Conservation (phyloP, 92 coral and sea anemone genomes). For the Epizoanthus ramosus region DNA sequence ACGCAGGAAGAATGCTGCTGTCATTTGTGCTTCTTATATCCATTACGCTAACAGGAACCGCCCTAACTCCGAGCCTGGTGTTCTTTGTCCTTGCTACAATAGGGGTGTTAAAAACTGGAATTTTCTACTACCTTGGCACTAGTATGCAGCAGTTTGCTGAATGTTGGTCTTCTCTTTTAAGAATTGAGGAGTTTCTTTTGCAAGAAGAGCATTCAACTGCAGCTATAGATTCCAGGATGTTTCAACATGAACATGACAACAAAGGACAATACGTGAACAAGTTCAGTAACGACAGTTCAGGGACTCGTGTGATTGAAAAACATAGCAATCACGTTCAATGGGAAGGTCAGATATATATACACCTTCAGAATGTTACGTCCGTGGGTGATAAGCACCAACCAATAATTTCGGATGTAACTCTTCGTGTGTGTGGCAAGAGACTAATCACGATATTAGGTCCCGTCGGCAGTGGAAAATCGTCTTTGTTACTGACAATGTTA, state of each 20-base stretch:
- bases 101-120: not conserved
- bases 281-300: not conserved
- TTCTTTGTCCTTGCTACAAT: not conserved
- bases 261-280: not conserved
- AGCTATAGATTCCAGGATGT: not conserved
- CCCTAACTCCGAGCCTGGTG: not conserved
- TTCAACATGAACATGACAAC: not conserved
- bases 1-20: not conserved
- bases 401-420: not conserved
- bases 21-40: not conserved
- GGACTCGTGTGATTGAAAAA: not conserved
- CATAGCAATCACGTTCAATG: not conserved
- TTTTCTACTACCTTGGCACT: not conserved
- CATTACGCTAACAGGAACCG: not conserved
- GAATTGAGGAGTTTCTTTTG: not conserved
- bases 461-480: constrained; percentile 11
- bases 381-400: not conserved
- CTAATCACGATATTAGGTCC: not conserved
- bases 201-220: not conserved
- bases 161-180: not conserved
- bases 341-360: not conserved
- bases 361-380: not conserved
- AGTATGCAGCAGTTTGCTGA: constrained; percentile 6
- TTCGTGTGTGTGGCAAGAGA: not conserved
- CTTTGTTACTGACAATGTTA: not conserved